Percentiles rank a stretch among this genome's conserved stretches.
Evolutionary conservation across 2,888 invertebrate genomes (phyloP).

Genomic region (Lasioglossum malachurum): DNA sequence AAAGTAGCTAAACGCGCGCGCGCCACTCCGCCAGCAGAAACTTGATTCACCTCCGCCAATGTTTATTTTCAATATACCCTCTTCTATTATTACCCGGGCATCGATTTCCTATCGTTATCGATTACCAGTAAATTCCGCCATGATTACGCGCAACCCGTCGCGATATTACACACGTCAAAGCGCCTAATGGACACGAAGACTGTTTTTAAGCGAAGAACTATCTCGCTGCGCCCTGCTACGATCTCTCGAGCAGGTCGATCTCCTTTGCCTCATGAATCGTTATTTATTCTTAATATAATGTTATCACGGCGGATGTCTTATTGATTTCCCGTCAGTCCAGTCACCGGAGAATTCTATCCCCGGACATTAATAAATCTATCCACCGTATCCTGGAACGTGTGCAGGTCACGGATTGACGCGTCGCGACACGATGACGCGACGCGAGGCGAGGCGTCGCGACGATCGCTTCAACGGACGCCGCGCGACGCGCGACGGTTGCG

Average conservation of each 20-base stretch:
- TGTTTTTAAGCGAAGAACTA: slow-evolving; percentile 15
- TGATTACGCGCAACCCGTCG: slow-evolving; percentile 14
- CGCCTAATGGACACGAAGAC: slow-evolving; percentile 9
- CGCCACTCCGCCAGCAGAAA: slow-evolving; percentile 15
- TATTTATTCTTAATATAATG: slow-evolving; percentile 65
- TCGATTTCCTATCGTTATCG: slow-evolving; percentile 58
- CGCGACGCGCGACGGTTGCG: slow-evolving; percentile 24
- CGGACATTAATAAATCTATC: slow-evolving; percentile 71
- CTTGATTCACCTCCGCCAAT: slow-evolving; percentile 55
- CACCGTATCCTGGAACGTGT: slow-evolving; percentile 57
- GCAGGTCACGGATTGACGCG: slow-evolving; percentile 70
- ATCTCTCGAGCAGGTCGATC: neutral
- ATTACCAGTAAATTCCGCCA: slow-evolving; percentile 43
- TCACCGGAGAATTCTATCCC: slow-evolving; percentile 62
- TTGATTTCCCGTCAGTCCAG: slow-evolving; percentile 63
- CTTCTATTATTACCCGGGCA: slow-evolving; percentile 51
- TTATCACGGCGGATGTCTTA: slow-evolving; percentile 60
- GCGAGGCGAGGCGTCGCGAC: slow-evolving; percentile 55
- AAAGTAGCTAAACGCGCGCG: neutral
- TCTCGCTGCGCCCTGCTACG: neutral
- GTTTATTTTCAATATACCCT: slow-evolving; percentile 59
- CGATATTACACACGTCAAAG: neutral
- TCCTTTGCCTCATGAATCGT: slow-evolving; percentile 28
- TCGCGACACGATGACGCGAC: slow-evolving; percentile 44
- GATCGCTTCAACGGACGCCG: slow-evolving; percentile 49